These are phyloP conservation scores for Bufotes viridis DNA, from an alignment of 2,797 vertebrate genomes.

Conservation along the genomic window DNA sequence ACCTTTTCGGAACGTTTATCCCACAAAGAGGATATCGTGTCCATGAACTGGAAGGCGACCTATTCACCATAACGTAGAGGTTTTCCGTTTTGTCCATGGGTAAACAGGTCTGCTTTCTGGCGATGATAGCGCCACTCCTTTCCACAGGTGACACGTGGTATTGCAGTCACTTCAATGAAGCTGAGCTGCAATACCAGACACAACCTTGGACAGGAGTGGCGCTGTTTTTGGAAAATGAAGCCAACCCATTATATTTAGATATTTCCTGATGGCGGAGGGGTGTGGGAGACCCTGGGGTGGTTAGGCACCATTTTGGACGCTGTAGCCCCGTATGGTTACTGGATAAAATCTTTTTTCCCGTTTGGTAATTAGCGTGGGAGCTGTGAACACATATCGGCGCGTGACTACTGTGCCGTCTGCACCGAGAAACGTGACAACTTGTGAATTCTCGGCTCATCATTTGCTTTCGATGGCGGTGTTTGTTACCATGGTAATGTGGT, in stretches of 20 bases:
- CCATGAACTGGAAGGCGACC: neutral
- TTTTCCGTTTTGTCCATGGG: neutral
- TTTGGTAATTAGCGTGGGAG: neutral
- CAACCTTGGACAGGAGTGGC: neutral
- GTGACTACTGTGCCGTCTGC: neutral
- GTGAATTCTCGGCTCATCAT: neutral
- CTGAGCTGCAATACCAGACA: neutral
- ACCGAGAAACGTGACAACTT: neutral
- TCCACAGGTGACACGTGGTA: too few species aligned
- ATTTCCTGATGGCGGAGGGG: too few species aligned
- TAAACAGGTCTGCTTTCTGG: too few species aligned
- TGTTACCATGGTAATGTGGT: constrained; percentile 16
- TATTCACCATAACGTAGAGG: neutral
- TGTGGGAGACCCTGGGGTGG: neutral
- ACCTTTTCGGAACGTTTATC: neutral
- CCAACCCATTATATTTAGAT: neutral
- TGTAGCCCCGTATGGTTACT: neutral
- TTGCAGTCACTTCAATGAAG: neutral
- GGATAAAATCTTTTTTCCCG: neutral
- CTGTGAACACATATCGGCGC: neutral
- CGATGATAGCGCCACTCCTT: too few species aligned
- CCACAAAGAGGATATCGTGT: neutral
- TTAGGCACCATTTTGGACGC: neutral
- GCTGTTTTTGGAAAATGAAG: neutral
- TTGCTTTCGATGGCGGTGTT: neutral